Percentiles rank a stretch among this genome's conserved stretches.
Conservation (phyloP, 2,888 invertebrate genomes). For the Abrostola triplasia region DNA sequence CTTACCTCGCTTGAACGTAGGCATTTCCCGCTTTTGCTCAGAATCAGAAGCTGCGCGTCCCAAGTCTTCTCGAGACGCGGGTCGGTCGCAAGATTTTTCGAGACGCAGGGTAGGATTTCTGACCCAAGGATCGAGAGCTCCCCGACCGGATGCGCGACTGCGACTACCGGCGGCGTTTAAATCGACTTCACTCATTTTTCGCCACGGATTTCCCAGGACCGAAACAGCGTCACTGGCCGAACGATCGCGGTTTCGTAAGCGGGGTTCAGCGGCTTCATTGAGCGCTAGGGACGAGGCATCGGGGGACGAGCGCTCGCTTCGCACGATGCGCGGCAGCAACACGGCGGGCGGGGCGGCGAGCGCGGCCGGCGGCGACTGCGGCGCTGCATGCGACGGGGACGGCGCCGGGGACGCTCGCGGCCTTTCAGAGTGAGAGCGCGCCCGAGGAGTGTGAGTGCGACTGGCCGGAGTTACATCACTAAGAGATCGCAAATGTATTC, state of each 20-base stretch:
- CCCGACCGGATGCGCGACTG: constrained; percentile 47
- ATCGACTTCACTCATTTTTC: constrained; percentile 76
- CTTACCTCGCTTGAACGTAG: constrained; percentile 62
- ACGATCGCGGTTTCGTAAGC: constrained; percentile 50
- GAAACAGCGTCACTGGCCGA: constrained; percentile 54
- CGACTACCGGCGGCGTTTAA: constrained; percentile 58
- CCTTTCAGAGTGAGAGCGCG: constrained; percentile 81
- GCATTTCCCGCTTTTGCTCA: constrained; percentile 52
- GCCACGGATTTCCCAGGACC: constrained; percentile 73
- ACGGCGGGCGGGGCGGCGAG: constrained; percentile 41
- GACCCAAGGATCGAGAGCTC: constrained; percentile 65
- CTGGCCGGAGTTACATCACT: constrained; percentile 83
- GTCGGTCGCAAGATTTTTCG: constrained; percentile 35
- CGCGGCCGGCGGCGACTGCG: constrained; percentile 48
- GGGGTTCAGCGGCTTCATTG: constrained; percentile 47
- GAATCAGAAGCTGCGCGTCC: constrained; percentile 45
- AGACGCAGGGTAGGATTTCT: constrained; percentile 49
- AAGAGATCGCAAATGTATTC: constrained; percentile 81
- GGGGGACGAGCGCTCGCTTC: constrained; percentile 67
- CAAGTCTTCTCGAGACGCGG: constrained; percentile 52
- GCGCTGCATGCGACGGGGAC: constrained; percentile 59
- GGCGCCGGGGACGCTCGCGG: constrained; percentile 71
- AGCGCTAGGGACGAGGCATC: constrained; percentile 65
- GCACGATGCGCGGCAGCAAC: constrained; percentile 65
- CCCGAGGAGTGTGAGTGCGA: constrained; percentile 75